These are phyloP conservation scores for Pogona vitticeps DNA, from an alignment of 2,113 vertebrate species.

Conservation along the genomic window DNA sequence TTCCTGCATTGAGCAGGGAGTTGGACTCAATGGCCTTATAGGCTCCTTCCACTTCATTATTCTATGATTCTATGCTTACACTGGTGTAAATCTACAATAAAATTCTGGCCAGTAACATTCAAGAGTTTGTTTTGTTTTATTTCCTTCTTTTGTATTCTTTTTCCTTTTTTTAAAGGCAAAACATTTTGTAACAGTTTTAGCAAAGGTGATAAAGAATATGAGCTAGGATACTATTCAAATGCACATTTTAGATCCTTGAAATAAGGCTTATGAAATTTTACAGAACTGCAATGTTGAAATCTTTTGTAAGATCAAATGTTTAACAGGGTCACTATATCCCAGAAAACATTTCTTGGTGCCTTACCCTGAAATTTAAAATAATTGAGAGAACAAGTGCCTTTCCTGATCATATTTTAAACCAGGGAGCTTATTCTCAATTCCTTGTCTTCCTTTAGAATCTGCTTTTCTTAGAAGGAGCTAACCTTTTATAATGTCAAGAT, in stretches of 20 bases:
- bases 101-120: no score
- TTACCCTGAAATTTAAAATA: background rate
- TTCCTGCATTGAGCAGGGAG: no score
- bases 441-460: background rate
- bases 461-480: constrained; percentile 45
- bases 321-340: background rate
- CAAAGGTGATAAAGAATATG: background rate
- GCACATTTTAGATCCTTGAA: background rate
- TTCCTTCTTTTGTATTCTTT: background rate
- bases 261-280: background rate
- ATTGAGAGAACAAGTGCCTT: background rate
- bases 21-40: no score
- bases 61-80: no score
- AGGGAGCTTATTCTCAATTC: background rate
- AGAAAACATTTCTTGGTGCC: constrained; percentile 6
- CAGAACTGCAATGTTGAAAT: background rate
- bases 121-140: background rate
- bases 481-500: constrained; percentile 35
- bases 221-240: background rate
- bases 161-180: background rate
- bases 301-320: background rate
- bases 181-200: background rate
- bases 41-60: no score
- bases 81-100: no score
- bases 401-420: background rate